Percentiles rank a stretch among this genome's conserved stretches.
Conservation (phyloP, 1,140 invertebrate species). For the Scaptodrosophila lebanonensis region DNA sequence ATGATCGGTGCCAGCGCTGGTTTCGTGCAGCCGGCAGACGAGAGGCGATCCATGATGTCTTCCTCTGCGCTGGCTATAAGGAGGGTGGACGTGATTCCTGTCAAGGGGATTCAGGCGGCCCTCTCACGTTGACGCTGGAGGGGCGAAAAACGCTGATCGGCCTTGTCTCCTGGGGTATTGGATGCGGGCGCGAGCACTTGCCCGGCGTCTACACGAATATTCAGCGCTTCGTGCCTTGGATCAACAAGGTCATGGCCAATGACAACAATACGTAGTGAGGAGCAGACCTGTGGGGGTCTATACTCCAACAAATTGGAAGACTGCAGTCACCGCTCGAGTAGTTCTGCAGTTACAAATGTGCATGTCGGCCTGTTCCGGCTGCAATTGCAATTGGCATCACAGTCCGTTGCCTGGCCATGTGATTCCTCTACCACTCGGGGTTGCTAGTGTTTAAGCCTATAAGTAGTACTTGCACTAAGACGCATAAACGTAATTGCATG, state of each 20-base stretch:
- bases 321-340: constrained; percentile 49
- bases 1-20: constrained; percentile 93
- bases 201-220: constrained; percentile 94
- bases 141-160: constrained; percentile 90
- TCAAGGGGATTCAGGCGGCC: constrained; percentile 87
- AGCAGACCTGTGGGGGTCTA: constrained; percentile 5
- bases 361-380: constrained; percentile 13
- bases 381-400: constrained; percentile 10
- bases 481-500: neutral
- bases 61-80: constrained; percentile 94
- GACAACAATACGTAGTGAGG: constrained; percentile 65
- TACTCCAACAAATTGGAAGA: constrained; percentile 28
- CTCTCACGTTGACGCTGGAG: constrained; percentile 87
- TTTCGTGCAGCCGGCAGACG: constrained; percentile 91
- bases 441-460: constrained; percentile 66
- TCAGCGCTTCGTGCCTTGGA: constrained; percentile 94
- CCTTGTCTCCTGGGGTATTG: constrained; percentile 93
- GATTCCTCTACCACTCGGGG: constrained; percentile 74
- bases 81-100: constrained; percentile 80
- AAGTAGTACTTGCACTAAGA: constrained; percentile 3
- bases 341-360: constrained; percentile 40
- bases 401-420: constrained; percentile 59
- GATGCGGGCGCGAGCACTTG: constrained; percentile 92
- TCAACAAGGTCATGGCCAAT: constrained; percentile 85
- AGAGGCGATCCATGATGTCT: constrained; percentile 93